Base-by-base conservation (phyloP, 2,888 invertebrate species). In the Cheilosia scutellata region DNA sequence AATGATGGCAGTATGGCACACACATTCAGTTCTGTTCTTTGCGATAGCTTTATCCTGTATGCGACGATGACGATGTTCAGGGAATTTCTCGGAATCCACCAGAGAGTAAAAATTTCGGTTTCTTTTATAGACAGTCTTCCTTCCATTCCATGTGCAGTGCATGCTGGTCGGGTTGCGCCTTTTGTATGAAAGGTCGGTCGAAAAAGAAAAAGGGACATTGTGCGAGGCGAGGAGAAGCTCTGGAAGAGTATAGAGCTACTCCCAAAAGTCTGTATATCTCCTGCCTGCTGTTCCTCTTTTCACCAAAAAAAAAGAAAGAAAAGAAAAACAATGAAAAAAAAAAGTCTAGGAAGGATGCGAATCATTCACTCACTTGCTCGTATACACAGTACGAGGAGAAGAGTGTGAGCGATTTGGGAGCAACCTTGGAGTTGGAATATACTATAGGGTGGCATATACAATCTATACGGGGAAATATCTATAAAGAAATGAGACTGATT, bases 401-500 rank as follows among this genome's bases (percentile, higher is more conserved):
- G 29, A 29, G 20, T 20, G 47, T 42, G 66, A 71, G 60, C 72
- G 62, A 58, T 65, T 82, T 53, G 76, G 71, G 72, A 51, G 49
- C 76, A 86, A 76, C 86, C 86, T 86, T 86, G 80, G 84, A 70
- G 82, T 77, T 66, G 75, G 57, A 63, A 71, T 76, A 60, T 84
- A 47, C 37, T 37, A 11, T 51, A 51, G 51, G 84, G 63, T 79
- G 71, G 82, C 68, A 82, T 76, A 82, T 76, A 86, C 80, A 82
- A 86, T 82, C 82, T 86, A 86, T 86, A 82, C 77, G 72, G 57
- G 70, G 70, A 66, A 77, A 82, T 82, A 82, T 77, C 82, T 86
- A 86, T 82, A 86, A 86, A 86, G 82, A 82, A 86, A 86, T 86
- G 86, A 86, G 79, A 84, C 86, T 82, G 58, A 87, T 82, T 89